Evolutionary conservation across 2,113 vertebrate species (phyloP), one percentile per base, ranked within the genome.

Genomic region (Sporophila hypoxantha): DNA sequence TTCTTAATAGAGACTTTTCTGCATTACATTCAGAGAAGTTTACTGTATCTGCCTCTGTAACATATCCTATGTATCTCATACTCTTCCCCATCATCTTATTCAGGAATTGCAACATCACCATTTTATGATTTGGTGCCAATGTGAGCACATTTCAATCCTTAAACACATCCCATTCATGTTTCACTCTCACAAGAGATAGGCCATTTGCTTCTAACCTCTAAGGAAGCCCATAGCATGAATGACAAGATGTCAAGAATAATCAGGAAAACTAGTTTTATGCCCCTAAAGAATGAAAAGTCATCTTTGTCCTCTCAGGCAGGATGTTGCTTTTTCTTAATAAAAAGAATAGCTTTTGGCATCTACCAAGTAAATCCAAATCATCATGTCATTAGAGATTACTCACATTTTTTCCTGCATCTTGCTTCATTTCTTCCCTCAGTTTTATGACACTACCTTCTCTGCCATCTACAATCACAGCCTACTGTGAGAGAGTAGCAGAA

Each of bases 191-290:
- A 87, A 46, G 37, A 91, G 49, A 60, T 26, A 26, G 49, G 32
- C 36, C 61, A n/a, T 88, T 94, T 91, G 71, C 46, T 88, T 78
- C 66, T 47, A 8, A 65, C 13, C 46, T 83, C 69, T 59, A 75
- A 81, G 62, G 34, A 83, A 83, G 46, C 10, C 57, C 57, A 76
- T 1, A 73, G 34, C 34, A 86, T 16, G 32, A 78, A 94, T 55
- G 80, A 68, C 26, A 93, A 93, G 66, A 82, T 20, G 46, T 53
- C 77, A 92, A 12, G 42, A 94, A 94, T 69, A 83, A 88, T 57
- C 68, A 90, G 23, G 59, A 89, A 78, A 91, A 49, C 8, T 55
- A 57, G 53, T 75, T 91, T 75, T 65, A 66, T 18, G 34, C 34
- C 49, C 14, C 46, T 87, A 36, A 71, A 83, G 86, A 89, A 89